Evolutionary conservation across 2,888 invertebrate species (phyloP), one percentile per base, ranked within the genome.

Genomic region (Drosophila niveifrons): DNA sequence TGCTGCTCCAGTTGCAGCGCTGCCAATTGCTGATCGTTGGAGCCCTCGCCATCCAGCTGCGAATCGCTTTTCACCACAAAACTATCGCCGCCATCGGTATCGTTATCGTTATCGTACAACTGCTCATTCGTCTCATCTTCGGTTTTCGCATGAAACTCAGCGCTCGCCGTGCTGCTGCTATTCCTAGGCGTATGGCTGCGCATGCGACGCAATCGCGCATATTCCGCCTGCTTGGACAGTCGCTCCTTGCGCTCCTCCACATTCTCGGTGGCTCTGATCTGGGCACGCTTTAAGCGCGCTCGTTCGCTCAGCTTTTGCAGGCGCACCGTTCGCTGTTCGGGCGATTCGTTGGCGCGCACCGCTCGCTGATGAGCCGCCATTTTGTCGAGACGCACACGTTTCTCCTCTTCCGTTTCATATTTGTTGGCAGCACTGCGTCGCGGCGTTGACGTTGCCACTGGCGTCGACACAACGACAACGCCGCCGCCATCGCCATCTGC

Each of bases 291-390:
- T 52, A 89, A 76, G 1, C 92, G 91, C 13, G 92, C 92, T 8
- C 92, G 78, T 59, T 92, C 92, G 56, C 92, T 92, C 9, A 92
- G 71, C 71, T 90, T 92, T 34, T 91, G 91, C 36, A 92, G 67
- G 0, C 92, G 91, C 2, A 89, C 65, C 7, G 90, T 84, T 9
- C 92, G 90, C 77, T 92, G 92, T 10, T 92, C 92, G 4, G 90
- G 87, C n/a, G 91, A 85, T 66, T 92, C 92, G 53, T 91, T 92
- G 3, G 92, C 92, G 9, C 92, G 90, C 31, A 92, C 88, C 8
- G 90, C 87, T 18, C 92, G 87, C 75, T 92, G 92, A 74, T 92
- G 90, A 28, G 91, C 92, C 1, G 92, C 92, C 91, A 92, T 92
- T 76, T 91, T 92, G 41, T 92, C 90, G 28, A 92, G 78, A 10